Evolutionary conservation across 2,797 vertebrate genomes (phyloP), one percentile per base, ranked within the genome.

Genomic region (Pseudocheirus occidentalis): DNA sequence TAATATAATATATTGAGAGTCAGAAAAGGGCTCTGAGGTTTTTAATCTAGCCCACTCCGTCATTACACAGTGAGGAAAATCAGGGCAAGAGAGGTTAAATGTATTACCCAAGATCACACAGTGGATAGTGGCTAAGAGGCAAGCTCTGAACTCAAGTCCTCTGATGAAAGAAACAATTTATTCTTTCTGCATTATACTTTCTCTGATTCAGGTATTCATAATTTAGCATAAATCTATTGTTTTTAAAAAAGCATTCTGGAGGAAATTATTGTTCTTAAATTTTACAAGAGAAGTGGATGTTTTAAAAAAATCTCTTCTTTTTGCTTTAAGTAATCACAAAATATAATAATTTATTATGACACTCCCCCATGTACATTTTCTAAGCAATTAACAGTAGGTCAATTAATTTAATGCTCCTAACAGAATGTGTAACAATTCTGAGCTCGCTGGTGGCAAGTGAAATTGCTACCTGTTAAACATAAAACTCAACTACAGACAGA

Each of bases 361-460:
- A 57, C 54, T 56, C 55, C 54, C 66, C 40, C 0, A 27, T 1
- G 9, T 11, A 81, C 87, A 91, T 55, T 56, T 95, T 58, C 91
- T 73, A 50, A 89, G 89, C 55, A 95, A 91, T 90, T 62, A 53
- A 92, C 2, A 81, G 87, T 11, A 46, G 54, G 66, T 81, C 12
- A 46, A 92, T 94, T 91, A 87, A 87, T 66, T 94, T 94, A 96
- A 55, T 93, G 56, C 46, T 28, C 52, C 52, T 28, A 34, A 55
- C 89, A 62, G 90, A 59, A 87, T 0, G 58, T 50, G 53, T 1
- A 90, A 50, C 81, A 94, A 95, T 90, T 34, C 62, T 58, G 92
- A 96, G 94, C 21, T 62, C n/a, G 46, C 58, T 0, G 10, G 28
- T 66, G 66, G 52, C 11, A 73, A 92, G 55, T 94, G 55, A 94